These are phyloP conservation scores for Anastrepha obliqua DNA, from an alignment of 1,140 invertebrate genomes.

Conservation along the genomic window DNA sequence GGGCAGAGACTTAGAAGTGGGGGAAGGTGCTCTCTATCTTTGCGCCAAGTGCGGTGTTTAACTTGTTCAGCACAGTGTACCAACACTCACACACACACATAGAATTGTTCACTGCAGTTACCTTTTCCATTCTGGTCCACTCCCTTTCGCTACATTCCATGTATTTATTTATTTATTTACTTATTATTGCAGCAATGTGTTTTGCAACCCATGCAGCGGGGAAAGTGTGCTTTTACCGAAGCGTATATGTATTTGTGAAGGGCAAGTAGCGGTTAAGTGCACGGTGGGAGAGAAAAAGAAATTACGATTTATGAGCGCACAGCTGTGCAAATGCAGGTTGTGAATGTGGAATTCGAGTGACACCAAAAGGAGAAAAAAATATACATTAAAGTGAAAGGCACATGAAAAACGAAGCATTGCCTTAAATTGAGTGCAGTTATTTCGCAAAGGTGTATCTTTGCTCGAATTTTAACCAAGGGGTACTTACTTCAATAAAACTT, in stretches of 20 bases:
- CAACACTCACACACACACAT: neutral
- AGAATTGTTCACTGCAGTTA: neutral
- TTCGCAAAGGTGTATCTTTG: no score
- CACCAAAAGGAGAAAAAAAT: neutral
- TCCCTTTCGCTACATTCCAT: neutral
- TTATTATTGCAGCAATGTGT: slow-evolving; percentile 37
- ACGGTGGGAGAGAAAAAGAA: neutral
- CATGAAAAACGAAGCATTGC: neutral
- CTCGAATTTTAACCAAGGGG: no score
- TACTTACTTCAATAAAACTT: no score
- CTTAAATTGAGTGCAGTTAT: no score
- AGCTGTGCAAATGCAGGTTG: slow-evolving; percentile 14
- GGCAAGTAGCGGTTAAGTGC: neutral
- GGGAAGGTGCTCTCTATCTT: neutral
- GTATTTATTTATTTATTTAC: slow-evolving; percentile 6
- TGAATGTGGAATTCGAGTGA: slow-evolving; percentile 26
- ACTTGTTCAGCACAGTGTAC: neutral
- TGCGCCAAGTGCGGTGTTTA: neutral
- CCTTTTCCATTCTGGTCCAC: neutral
- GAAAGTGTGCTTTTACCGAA: neutral
- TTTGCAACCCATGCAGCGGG: neutral
- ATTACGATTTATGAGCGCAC: slow-evolving; percentile 38
- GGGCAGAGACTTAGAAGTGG: no score
- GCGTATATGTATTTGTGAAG: neutral
- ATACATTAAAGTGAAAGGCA: neutral